phyloP scores from a whole-genome alignment of 1,140 invertebrate genomes.

The Bradynema listronoti region DNA sequence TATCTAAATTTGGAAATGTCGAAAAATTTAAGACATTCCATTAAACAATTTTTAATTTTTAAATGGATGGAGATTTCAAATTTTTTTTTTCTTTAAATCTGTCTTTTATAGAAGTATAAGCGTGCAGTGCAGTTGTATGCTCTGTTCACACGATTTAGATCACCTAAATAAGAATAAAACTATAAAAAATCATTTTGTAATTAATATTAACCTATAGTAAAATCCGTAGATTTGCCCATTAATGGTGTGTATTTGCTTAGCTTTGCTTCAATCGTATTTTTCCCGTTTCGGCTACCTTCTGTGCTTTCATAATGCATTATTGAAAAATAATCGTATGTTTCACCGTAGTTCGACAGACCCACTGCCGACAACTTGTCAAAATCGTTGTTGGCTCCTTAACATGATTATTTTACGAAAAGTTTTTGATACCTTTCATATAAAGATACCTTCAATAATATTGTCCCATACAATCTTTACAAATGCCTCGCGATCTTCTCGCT shows the following conservation, averaged over 20 bases:
- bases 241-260: conserved; percentile 38
- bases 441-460: conserved; percentile 50
- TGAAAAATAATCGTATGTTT: conserved; percentile 54
- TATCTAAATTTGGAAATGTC: no score
- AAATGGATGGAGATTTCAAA: no score
- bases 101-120: no score
- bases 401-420: not conserved
- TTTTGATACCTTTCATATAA: not conserved
- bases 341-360: conserved; percentile 54
- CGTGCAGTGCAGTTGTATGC: conserved; percentile 48
- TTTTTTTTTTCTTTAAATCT: no score
- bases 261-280: conserved; percentile 55
- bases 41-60: no score
- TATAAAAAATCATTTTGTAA: conserved; percentile 3
- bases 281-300: conserved; percentile 51
- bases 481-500: conserved; percentile 53
- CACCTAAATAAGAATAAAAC: conserved; percentile 23
- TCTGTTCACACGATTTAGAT: conserved; percentile 51
- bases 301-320: conserved; percentile 47
- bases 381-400: conserved; percentile 53
- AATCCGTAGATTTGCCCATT: conserved; percentile 56
- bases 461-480: conserved; percentile 49
- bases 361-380: conserved; percentile 52
- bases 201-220: conserved; percentile 34
- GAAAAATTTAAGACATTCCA: no score